These are phyloP conservation scores for Trichogramma pretiosum DNA, from an alignment of 1,140 invertebrate genomes.

Conservation along the genomic window DNA sequence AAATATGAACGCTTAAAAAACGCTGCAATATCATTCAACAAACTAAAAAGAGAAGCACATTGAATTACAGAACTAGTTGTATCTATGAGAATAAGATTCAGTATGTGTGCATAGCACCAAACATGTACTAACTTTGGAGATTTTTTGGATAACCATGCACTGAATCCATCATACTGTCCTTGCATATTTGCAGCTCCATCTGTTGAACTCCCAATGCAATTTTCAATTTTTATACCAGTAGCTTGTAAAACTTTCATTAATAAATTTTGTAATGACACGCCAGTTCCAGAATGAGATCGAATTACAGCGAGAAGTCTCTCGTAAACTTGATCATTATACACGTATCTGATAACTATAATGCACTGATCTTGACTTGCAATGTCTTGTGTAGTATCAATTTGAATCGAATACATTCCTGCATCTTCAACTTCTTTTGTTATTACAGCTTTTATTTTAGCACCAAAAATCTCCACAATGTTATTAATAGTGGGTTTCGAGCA, in stretches of 20 bases:
- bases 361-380: conserved; percentile 18
- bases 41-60: not conserved
- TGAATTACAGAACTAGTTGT: conserved; percentile 5
- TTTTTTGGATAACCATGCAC: conserved; percentile 3
- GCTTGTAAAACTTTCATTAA: conserved; percentile 1
- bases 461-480: too few relatives aligned
- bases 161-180: conserved; percentile 19
- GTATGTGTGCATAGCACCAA: conserved; percentile 12
- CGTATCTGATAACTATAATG: conserved; percentile 18
- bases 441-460: too few relatives aligned
- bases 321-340: conserved; percentile 6
- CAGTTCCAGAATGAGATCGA: conserved; percentile 12
- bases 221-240: conserved; percentile 9
- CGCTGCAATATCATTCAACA: conserved; percentile 9
- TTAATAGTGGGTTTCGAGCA: too few relatives aligned
- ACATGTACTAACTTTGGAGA: conserved; percentile 10
- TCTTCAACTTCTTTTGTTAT: conserved; percentile 9
- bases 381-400: conserved; percentile 21
- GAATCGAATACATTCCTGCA: conserved; percentile 17
- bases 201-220: conserved; percentile 20
- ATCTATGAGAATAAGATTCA: conserved; percentile 15
- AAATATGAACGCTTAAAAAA: conserved; percentile 14
- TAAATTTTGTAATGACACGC: conserved; percentile 11
- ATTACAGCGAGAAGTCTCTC: conserved; percentile 16
- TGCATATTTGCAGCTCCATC: conserved; percentile 23